phyloP scores from a whole-genome alignment of 2,888 invertebrate species.

The Oxystoma pomonae region DNA sequence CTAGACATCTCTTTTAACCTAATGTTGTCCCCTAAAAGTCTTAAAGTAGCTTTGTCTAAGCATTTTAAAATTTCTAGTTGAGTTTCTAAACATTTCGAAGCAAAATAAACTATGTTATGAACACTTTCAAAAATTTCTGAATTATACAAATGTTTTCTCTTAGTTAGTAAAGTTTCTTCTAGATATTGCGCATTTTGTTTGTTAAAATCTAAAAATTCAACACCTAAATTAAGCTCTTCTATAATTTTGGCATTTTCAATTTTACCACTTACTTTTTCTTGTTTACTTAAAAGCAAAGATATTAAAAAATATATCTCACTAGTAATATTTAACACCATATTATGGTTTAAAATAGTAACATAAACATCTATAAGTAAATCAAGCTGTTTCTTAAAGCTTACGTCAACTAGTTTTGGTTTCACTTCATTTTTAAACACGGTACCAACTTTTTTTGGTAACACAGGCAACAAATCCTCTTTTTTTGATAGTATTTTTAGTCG shows the following conservation, averaged over 20 bases:
- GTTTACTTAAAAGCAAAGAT: conserved; percentile 56
- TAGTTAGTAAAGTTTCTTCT: conserved; percentile 2
- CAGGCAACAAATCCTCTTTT: conserved; percentile 10
- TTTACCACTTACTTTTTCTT: neutral
- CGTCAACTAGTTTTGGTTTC: conserved; percentile 47
- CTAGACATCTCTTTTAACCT: conserved; percentile 58
- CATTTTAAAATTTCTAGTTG: conserved; percentile 55
- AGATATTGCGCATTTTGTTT: conserved; percentile 7
- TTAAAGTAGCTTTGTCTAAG: conserved; percentile 62
- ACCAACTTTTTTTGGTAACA: conserved; percentile 16
- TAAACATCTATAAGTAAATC: conserved; percentile 58
- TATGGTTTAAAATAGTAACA: conserved; percentile 54
- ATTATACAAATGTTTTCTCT: conserved; percentile 10
- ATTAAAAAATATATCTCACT: conserved; percentile 68
- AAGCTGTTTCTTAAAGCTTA: conserved; percentile 52
- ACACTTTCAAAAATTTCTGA: conserved; percentile 48
- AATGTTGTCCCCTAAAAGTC: conserved; percentile 64
- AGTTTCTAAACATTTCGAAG: conserved; percentile 59
- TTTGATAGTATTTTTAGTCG: conserved; percentile 28
- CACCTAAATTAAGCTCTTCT: conserved; percentile 19
- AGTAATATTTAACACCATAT: conserved; percentile 60
- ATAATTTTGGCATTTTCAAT: conserved; percentile 14
- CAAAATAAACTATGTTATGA: conserved; percentile 76
- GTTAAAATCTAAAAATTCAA: conserved; percentile 22
- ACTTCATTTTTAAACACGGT: conserved; percentile 34